Evolutionary conservation across 2,888 invertebrate species (phyloP).

Genomic region (Orthosia gracilis): DNA sequence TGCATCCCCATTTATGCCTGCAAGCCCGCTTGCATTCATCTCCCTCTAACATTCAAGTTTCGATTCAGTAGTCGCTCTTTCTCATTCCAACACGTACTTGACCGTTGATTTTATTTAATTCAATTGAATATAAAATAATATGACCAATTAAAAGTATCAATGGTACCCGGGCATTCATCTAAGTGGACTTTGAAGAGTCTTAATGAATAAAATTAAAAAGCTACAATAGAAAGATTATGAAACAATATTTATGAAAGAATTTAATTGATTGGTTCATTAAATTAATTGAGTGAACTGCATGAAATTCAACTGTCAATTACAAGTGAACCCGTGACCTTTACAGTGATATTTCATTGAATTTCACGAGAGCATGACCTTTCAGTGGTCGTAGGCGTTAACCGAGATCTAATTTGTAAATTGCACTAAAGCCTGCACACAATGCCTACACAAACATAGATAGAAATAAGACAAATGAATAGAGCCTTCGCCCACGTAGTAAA

Average conservation of each 20-base stretch:
- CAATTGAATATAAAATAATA: slow-evolving; percentile 9
- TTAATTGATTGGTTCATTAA: background rate
- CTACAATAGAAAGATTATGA: background rate
- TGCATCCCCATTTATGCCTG: background rate
- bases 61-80: background rate
- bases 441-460: background rate
- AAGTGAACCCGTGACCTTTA: slow-evolving; percentile 16
- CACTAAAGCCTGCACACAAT: slow-evolving; percentile 38
- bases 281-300: slow-evolving; percentile 1
- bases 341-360: slow-evolving; percentile 33
- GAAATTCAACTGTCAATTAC: background rate
- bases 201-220: slow-evolving; percentile 8
- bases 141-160: background rate
- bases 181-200: background rate
- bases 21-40: background rate
- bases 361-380: slow-evolving; percentile 41
- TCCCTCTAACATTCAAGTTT: slow-evolving; percentile 1
- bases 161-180: background rate
- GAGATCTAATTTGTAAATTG: slow-evolving; percentile 42
- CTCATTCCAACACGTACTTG: background rate
- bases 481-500: background rate
- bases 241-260: background rate
- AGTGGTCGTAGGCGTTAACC: slow-evolving; percentile 33
- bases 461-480: background rate
- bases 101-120: background rate